A percentile compares a stretch with the other conserved stretches of the same genome.
phyloP scores from a whole-genome alignment of 2,797 vertebrate species.

The Hoplostethus mediterraneus region DNA sequence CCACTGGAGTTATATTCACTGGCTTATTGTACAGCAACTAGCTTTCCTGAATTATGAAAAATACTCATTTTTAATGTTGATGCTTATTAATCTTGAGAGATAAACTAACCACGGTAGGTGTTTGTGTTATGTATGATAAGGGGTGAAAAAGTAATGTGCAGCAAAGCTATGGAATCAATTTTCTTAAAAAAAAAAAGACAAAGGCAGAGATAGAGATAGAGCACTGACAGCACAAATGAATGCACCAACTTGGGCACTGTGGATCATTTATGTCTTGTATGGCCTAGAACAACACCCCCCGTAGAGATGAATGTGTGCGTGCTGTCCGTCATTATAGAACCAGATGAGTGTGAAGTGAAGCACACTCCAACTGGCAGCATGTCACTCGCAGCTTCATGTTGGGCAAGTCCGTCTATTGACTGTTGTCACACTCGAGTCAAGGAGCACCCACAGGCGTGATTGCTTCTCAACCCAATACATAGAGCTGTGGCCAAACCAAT shows the following conservation, averaged over 20 bases:
- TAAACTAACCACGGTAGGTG: conserved; percentile 52
- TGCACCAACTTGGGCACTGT: conserved; percentile 38
- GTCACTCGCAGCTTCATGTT: conserved; percentile 65
- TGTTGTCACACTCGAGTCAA: conserved; percentile 60
- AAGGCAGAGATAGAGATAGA: conserved; percentile 43
- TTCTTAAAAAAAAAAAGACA: conserved; percentile 38
- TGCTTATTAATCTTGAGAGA: conserved; percentile 56
- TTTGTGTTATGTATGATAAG: conserved; percentile 59
- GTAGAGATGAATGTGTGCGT: conserved; percentile 56
- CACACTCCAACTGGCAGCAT: conserved; percentile 57
- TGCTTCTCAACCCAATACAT: conserved; percentile 24
- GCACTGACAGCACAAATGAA: conserved; percentile 61
- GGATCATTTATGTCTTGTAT: conserved; percentile 71
- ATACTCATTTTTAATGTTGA: conserved; percentile 5
- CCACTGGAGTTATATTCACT: conserved; percentile 60
- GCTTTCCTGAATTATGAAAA: conserved; percentile 59
- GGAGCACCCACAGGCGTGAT: conserved; percentile 34
- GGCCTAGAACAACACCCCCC: conserved; percentile 65
- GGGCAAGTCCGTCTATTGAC: conserved; percentile 42
- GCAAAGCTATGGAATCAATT: conserved; percentile 27
- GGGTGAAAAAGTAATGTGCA: conserved; percentile 49
- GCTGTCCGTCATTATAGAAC: conserved; percentile 68
- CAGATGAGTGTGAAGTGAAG: conserved; percentile 74
- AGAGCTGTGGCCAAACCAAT: background rate
- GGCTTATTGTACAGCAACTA: conserved; percentile 33